These are phyloP conservation scores for Hucho hucho DNA, from an alignment of 2,113 vertebrate species.

Conservation along the genomic window DNA sequence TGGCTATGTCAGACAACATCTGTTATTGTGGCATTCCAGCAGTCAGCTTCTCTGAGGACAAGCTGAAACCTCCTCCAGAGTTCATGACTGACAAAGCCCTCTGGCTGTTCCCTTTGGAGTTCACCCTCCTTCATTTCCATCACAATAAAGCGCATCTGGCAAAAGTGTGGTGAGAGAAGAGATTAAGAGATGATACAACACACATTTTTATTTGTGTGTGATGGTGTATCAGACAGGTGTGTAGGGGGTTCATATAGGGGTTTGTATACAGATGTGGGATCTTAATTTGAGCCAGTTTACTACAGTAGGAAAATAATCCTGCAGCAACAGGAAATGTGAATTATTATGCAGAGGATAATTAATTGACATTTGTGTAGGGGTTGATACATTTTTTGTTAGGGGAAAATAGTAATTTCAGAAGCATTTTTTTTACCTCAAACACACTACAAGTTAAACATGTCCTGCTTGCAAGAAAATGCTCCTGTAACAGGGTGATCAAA, in stretches of 20 bases:
- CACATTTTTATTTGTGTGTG: background rate
- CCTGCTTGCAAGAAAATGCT: no score
- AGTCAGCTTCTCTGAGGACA: constrained; percentile 76
- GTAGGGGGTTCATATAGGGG: background rate
- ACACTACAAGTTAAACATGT: no score
- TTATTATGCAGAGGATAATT: no score
- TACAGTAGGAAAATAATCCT: no score
- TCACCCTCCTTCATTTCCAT: constrained; percentile 50
- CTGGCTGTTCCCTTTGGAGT: constrained; percentile 68
- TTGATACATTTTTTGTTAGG: no score
- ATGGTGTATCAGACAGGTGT: background rate
- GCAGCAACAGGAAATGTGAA: no score
- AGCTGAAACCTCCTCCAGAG: constrained; percentile 79
- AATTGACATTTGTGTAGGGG: no score
- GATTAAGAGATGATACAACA: background rate
- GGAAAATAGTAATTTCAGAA: no score
- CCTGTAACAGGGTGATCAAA: no score
- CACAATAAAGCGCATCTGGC: background rate
- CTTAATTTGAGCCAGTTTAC: no score
- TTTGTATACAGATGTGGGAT: background rate
- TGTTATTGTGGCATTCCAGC: constrained; percentile 90
- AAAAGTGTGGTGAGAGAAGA: background rate
- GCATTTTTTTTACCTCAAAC: no score
- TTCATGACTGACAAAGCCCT: constrained; percentile 79
- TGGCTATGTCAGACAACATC: constrained; percentile 91